phyloP scores from a whole-genome alignment of 23 tunicate genomes.

The Clavelina lepadiformis region DNA sequence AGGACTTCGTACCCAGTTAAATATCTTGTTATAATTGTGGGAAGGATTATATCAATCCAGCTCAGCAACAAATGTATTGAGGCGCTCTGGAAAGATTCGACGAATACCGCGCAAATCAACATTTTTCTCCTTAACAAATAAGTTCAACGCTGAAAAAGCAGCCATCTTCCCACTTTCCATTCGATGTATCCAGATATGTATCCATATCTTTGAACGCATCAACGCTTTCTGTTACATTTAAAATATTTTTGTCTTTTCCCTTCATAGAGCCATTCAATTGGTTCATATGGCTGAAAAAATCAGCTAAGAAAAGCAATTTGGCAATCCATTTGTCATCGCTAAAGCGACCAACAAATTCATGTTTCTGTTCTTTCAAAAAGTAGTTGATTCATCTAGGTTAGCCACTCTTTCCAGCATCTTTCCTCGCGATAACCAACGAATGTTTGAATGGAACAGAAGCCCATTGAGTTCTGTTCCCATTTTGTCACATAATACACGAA shows the following conservation, averaged over 20 bases:
- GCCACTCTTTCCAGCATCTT: slow-evolving; percentile 22
- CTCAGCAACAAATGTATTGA: slow-evolving; percentile 29
- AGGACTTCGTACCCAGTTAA: too few species aligned
- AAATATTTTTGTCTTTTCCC: slow-evolving; percentile 14
- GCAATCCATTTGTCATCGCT: slow-evolving; percentile 52
- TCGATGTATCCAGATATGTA: slow-evolving; percentile 46
- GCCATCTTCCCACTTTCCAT: slow-evolving; percentile 35
- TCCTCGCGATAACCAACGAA: slow-evolving; percentile 28
- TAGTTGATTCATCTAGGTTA: too few species aligned
- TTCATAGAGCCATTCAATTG: slow-evolving; percentile 21
- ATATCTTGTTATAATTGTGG: too few species aligned
- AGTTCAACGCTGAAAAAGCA: slow-evolving; percentile 22
- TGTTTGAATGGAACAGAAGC: slow-evolving; percentile 27
- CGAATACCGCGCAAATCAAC: slow-evolving; percentile 23
- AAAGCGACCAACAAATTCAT: slow-evolving; percentile 8
- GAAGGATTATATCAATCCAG: too few species aligned
- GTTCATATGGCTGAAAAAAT: slow-evolving; percentile 35
- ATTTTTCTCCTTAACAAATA: slow-evolving; percentile 22
- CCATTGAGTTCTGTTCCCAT: slow-evolving; percentile 40
- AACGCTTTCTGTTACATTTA: slow-evolving; percentile 12
- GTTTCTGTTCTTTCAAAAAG: too few species aligned
- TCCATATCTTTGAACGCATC: slow-evolving; percentile 20
- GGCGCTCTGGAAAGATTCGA: slow-evolving; percentile 25
- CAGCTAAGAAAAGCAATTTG: slow-evolving; percentile 48
- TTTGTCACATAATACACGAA: slow-evolving; percentile 24